These are phyloP conservation scores for Penaeus japonicus DNA, from an alignment of 1,140 invertebrate genomes.

Conservation along the genomic window DNA sequence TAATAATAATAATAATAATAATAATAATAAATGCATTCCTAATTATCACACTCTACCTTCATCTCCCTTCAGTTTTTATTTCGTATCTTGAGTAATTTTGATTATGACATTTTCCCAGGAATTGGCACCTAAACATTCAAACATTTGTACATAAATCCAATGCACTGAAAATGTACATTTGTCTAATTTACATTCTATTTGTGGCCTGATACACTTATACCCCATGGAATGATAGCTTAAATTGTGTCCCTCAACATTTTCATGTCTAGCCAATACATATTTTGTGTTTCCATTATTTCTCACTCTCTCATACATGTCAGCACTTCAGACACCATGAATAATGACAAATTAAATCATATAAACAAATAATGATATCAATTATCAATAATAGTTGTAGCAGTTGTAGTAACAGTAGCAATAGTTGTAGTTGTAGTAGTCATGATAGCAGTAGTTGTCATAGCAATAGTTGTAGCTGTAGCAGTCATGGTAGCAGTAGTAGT, in stretches of 20 bases:
- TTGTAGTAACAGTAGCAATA: no score
- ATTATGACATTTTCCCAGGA: background rate
- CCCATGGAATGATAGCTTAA: background rate
- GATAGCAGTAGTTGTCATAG: no score
- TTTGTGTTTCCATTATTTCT: background rate
- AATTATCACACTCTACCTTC: background rate
- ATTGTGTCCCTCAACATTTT: background rate
- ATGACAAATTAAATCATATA: no score
- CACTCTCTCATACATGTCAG: no score
- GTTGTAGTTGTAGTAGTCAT: no score
- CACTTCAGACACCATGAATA: no score
- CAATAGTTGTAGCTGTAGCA: no score
- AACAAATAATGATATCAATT: no score
- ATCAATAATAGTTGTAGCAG: no score
- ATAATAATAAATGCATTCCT: no score
- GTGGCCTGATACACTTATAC: conserved; percentile 1
- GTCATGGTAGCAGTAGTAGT: no score
- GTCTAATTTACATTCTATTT: background rate
- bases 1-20: no score
- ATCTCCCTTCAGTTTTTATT: background rate
- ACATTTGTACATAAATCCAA: conserved; percentile 31
- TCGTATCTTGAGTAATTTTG: conserved; percentile 7
- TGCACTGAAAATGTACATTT: background rate
- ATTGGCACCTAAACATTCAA: conserved; percentile 30
- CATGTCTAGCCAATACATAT: conserved; percentile 20